Conservation (phyloP, 2,797 vertebrate species). For the Agapornis canus region DNA sequence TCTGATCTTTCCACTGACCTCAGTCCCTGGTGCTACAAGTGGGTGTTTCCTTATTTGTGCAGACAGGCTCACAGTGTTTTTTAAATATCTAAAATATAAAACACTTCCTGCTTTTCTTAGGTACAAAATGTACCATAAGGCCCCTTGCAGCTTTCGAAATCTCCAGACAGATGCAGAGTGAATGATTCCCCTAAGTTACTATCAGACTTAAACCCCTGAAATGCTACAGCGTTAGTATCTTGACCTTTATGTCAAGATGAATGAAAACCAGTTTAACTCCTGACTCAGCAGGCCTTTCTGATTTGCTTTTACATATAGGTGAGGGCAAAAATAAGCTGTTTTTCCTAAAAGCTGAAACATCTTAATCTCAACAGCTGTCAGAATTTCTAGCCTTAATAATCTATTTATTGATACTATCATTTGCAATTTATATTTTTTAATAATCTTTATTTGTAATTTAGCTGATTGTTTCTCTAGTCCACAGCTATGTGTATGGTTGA, state of each 20-base stretch:
- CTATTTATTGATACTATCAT: not conserved
- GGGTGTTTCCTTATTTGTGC: not conserved
- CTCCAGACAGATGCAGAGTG: not conserved
- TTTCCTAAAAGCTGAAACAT: not conserved
- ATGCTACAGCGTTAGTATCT: not conserved
- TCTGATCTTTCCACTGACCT: not conserved
- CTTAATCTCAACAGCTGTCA: not conserved
- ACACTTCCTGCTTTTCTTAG: not conserved
- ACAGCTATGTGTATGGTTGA: not conserved
- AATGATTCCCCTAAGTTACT: not conserved
- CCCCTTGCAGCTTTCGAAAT: not conserved
- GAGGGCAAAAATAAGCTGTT: not conserved
- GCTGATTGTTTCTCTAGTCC: not conserved
- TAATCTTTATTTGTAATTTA: not conserved
- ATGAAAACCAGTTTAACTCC: slow-evolving; percentile 13
- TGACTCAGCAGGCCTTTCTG: not conserved
- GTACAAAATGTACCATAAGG: not conserved
- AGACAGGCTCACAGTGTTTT: not conserved
- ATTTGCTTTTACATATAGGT: not conserved
- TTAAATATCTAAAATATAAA: not conserved
- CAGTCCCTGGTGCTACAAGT: not conserved
- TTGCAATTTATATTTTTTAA: not conserved
- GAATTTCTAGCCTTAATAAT: not conserved
- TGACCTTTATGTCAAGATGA: slow-evolving; percentile 25
- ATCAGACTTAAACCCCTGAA: not conserved